Conservation (phyloP, 2,797 vertebrate genomes). For the Labroides dimidiatus region DNA sequence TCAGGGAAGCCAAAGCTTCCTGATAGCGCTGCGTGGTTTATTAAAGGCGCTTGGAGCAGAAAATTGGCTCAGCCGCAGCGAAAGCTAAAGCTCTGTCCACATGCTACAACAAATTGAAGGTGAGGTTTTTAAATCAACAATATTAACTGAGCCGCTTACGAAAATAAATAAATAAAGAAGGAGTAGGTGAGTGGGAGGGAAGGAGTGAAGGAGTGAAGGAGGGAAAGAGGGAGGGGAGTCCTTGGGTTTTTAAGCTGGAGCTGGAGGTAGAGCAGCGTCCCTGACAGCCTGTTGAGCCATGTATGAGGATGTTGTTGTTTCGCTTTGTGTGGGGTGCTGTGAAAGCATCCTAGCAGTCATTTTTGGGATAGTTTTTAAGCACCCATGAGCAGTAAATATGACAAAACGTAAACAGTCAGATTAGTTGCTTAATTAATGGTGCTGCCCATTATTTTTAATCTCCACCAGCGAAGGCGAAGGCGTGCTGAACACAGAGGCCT, state of each 20-base stretch:
- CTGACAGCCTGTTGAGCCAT: constrained; percentile 32
- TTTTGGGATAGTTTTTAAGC: constrained; percentile 47
- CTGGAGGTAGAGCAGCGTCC: constrained; percentile 26
- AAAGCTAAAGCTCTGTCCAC: constrained; percentile 75
- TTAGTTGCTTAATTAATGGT: constrained; percentile 82
- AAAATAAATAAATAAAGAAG: constrained; percentile 67
- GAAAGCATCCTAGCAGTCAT: constrained; percentile 21
- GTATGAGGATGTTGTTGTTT: constrained; percentile 13
- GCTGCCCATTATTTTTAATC: constrained; percentile 82
- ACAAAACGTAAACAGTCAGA: constrained; percentile 76
- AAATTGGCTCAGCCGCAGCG: constrained; percentile 79
- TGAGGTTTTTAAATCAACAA: constrained; percentile 84
- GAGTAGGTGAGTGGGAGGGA: neutral
- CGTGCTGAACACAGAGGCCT: constrained; percentile 70
- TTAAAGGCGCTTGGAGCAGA: constrained; percentile 85
- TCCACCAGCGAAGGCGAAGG: constrained; percentile 60
- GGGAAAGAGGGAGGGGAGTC: neutral
- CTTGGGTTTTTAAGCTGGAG: constrained; percentile 23
- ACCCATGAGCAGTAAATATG: constrained; percentile 72
- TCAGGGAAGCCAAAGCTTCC: constrained; percentile 76
- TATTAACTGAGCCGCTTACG: constrained; percentile 77
- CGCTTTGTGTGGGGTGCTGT: constrained; percentile 14
- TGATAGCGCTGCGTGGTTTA: constrained; percentile 79
- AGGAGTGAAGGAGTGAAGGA: no score
- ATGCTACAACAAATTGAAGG: constrained; percentile 79